Evolutionary conservation across 2,113 vertebrate genomes (phyloP).

Genomic region (Gallinago paraguaiae): DNA sequence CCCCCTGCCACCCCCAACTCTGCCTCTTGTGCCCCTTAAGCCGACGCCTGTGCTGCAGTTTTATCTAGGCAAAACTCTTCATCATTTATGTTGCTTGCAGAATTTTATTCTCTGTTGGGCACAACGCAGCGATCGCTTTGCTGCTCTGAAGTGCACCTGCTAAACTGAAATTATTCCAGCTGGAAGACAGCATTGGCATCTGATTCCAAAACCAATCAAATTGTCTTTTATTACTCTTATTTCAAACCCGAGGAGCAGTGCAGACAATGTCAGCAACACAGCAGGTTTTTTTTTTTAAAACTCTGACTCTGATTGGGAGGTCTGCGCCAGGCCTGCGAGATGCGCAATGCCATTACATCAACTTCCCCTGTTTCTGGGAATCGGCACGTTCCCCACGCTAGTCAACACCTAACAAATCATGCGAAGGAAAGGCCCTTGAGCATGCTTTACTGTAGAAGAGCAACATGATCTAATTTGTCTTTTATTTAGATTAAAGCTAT

Average conservation of each 20-base stretch:
- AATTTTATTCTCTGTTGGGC: neutral
- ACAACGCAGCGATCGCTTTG: neutral
- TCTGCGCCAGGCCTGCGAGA: neutral
- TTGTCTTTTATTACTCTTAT: neutral
- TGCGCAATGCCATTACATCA: neutral
- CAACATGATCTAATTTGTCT: constrained; percentile 32
- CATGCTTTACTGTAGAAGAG: neutral
- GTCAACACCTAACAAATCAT: constrained; percentile 45
- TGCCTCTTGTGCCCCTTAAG: neutral
- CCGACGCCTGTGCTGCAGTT: neutral
- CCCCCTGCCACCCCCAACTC: neutral
- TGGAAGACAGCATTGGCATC: neutral
- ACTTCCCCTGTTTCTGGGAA: neutral
- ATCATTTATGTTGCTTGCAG: neutral
- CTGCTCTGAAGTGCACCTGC: constrained; percentile 37
- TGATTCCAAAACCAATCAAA: neutral
- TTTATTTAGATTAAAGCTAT: constrained; percentile 36
- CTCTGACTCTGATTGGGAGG: neutral
- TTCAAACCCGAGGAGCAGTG: neutral
- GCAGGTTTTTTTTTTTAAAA: neutral
- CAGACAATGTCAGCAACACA: neutral
- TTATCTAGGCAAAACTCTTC: neutral
- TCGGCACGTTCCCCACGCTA: neutral
- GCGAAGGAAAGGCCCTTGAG: constrained; percentile 9
- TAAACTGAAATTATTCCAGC: constrained; percentile 45